Base-by-base conservation (phyloP, 2,113 vertebrate species). In the Gymnobelideus leadbeateri region DNA sequence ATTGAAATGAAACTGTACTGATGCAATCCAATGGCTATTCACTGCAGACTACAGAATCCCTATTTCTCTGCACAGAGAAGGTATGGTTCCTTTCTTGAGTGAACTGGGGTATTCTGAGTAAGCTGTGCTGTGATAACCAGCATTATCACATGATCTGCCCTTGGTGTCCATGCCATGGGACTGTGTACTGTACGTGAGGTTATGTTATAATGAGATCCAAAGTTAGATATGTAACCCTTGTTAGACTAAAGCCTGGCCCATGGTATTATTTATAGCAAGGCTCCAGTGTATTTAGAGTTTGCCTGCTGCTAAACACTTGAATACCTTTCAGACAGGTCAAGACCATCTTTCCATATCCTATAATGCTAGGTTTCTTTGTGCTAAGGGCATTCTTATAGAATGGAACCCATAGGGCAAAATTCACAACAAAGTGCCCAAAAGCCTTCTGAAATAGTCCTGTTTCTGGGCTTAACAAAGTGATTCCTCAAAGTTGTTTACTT, bases 391-490 rank as follows among this genome's bases (percentile, higher is more conserved):
- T 43, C 19, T 43, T 43, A n/a, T n/a, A 7, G 68, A 23, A 84
- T 43, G n/a, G 37, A 84, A 43, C 19, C 26, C 46, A 21, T 37
- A 25, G 91, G 9, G 11, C 51, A 51, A 10, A 37, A 50, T 9
- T 28, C 16, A 50, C n/a, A 4, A 24, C 25, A 51, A 37, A 10
- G 50, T 26, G 21, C 31, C 25, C 8, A 0, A 9, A 0, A 3
- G 54, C 16, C 10, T 46, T 26, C 23, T 47, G 54, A 7, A 0
- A 2, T 26, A 68, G 28, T 68, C 54, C 47, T 46, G 0, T 91
- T 84, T 89, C 23, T 19, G 1, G 3, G 14, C 24, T 43, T 25
- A 0, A 19, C 6, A n/a, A 49, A 93, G 55, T 16, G 2, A 11
- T 8, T 16, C 10, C 53, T 53, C 2, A 0, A 21, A 90, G 92